These are phyloP conservation scores for Cephus sareptanus DNA, from an alignment of 2,888 invertebrate genomes.

Conservation along the genomic window DNA sequence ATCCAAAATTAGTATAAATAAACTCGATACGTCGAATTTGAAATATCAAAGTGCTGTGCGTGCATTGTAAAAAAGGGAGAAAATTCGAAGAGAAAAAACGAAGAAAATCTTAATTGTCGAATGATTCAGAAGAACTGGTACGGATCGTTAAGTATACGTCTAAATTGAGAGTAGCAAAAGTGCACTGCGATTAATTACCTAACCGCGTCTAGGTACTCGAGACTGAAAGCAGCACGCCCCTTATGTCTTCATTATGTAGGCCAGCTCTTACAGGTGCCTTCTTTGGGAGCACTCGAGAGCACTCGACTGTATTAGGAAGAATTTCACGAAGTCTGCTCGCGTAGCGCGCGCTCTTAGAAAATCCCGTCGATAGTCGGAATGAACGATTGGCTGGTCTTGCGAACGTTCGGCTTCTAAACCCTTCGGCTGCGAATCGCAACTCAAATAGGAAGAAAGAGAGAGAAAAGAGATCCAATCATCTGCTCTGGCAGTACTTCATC, in stretches of 20 bases:
- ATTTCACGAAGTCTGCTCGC: constrained; percentile 50
- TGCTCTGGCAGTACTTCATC: background rate
- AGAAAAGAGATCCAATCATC: background rate
- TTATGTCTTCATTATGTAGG: constrained; percentile 57
- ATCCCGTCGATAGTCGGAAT: constrained; percentile 46
- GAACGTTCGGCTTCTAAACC: background rate
- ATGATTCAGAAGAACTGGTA: background rate
- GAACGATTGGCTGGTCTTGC: constrained; percentile 27
- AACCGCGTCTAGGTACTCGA: constrained; percentile 18
- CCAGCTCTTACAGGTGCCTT: constrained; percentile 55
- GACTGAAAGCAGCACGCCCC: constrained; percentile 34
- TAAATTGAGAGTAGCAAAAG: constrained; percentile 30
- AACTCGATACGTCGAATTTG: background rate
- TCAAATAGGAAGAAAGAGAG: background rate
- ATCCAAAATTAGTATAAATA: background rate
- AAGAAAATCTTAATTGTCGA: background rate
- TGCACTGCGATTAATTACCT: constrained; percentile 44
- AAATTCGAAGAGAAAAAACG: background rate
- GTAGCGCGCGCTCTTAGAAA: constrained; percentile 49
- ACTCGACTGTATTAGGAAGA: constrained; percentile 43
- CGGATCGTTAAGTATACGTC: constrained; percentile 7
- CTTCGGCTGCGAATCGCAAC: background rate
- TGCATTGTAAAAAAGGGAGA: background rate
- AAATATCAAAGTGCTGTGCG: background rate
- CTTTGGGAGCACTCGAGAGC: constrained; percentile 41